phyloP scores from a whole-genome alignment of 2,113 vertebrate species.

The Phrynosoma platyrhinos region DNA sequence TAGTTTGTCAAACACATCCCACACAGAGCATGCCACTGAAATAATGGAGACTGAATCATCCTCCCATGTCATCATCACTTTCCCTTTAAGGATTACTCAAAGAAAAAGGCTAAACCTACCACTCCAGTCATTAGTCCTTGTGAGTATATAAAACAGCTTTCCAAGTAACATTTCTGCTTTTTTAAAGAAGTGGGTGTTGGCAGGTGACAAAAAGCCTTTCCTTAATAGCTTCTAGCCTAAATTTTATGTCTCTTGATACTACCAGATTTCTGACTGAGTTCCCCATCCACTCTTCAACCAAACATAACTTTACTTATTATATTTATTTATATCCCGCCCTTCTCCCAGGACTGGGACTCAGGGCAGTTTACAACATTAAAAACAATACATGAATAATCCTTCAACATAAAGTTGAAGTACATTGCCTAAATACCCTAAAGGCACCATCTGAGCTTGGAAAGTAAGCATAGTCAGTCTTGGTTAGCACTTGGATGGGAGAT shows the following conservation, averaged over 20 bases:
- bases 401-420: too few relatives aligned
- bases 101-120: background rate
- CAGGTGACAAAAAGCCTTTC: background rate
- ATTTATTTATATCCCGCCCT: too few relatives aligned
- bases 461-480: too few relatives aligned
- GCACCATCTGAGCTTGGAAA: too few relatives aligned
- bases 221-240: background rate
- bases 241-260: too few relatives aligned
- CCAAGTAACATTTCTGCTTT: background rate
- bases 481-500: too few relatives aligned
- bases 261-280: background rate
- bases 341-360: too few relatives aligned
- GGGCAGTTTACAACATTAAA: too few relatives aligned
- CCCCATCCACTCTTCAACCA: background rate
- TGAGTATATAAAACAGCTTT: background rate
- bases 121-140: background rate
- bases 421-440: too few relatives aligned
- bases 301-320: background rate
- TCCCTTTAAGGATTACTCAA: background rate
- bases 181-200: background rate
- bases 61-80: background rate
- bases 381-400: background rate
- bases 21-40: background rate
- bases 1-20: too few relatives aligned
- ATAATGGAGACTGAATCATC: background rate